Percentiles rank a stretch among this genome's conserved stretches.
These are phyloP conservation scores for Sussaba pulchella DNA, from an alignment of 2,888 invertebrate species.

Conservation along the genomic window DNA sequence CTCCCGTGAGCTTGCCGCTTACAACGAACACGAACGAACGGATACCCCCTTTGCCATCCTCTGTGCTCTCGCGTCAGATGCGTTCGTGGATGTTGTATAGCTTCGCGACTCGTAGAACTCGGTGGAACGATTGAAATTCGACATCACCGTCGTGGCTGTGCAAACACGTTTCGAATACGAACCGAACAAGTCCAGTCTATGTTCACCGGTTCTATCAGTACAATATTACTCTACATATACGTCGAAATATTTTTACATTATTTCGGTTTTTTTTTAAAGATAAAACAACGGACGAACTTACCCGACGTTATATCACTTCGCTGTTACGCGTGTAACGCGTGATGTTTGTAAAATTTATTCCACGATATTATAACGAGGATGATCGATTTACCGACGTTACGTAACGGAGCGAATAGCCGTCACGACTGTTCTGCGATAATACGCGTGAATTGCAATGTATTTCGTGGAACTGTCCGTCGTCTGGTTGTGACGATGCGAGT, in stretches of 20 bases:
- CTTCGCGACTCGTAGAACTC: too few relatives aligned
- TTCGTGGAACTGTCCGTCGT: not conserved
- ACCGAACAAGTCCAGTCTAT: slow-evolving; percentile 28
- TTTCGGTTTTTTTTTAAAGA: not conserved
- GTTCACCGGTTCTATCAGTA: slow-evolving; percentile 7
- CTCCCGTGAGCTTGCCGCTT: slow-evolving; percentile 19
- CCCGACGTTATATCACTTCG: not conserved
- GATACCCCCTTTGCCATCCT: slow-evolving; percentile 43
- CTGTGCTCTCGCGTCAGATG: slow-evolving; percentile 13
- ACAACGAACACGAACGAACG: slow-evolving; percentile 54
- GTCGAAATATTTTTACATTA: slow-evolving; percentile 9
- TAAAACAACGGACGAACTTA: slow-evolving; percentile 3
- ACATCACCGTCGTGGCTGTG: slow-evolving; percentile 36
- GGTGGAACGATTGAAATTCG: slow-evolving; percentile 52
- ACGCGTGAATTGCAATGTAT: not conserved
- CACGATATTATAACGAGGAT: not conserved
- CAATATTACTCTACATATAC: slow-evolving; percentile 40
- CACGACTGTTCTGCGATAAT: not conserved
- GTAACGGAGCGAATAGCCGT: not conserved
- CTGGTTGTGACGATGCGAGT: not conserved
- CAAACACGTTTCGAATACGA: slow-evolving; percentile 50
- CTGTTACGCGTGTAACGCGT: not conserved
- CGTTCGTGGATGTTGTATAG: slow-evolving; percentile 15
- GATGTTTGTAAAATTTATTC: slow-evolving; percentile 1
- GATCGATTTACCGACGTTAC: slow-evolving; percentile 1